These are phyloP conservation scores for Dryoscopus gambensis DNA, from an alignment of 2,113 vertebrate genomes.

Conservation along the genomic window DNA sequence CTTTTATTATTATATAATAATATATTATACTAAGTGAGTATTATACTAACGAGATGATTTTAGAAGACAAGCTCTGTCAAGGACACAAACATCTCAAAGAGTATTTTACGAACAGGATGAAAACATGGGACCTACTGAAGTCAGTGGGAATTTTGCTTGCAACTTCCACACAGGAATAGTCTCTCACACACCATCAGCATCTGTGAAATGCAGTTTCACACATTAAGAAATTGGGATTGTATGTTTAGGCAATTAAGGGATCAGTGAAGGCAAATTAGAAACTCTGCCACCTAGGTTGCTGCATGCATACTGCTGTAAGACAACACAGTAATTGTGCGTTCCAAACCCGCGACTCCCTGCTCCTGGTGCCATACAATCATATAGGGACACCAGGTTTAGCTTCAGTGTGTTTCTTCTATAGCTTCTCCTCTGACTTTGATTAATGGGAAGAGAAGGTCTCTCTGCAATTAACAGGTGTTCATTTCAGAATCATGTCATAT, in stretches of 20 bases:
- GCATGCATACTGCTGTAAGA: neutral
- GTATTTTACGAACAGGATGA: neutral
- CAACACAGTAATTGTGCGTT: neutral
- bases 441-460: neutral
- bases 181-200: neutral
- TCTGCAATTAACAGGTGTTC: conserved; percentile 18
- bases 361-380: neutral
- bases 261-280: neutral
- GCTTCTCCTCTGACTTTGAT: neutral
- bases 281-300: neutral
- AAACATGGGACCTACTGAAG: neutral
- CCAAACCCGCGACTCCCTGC: neutral
- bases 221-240: neutral
- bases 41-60: neutral
- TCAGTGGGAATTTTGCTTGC: neutral
- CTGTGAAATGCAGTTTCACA: conserved; percentile 12
- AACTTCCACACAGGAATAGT: neutral
- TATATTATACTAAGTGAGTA: no score
- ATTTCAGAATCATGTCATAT: neutral
- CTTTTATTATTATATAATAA: no score
- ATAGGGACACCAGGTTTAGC: neutral
- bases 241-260: neutral
- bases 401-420: neutral
- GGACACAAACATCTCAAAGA: neutral
- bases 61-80: neutral